A percentile compares a stretch with the other conserved stretches of the same genome.
These are phyloP conservation scores for Symphodus melops DNA, from an alignment of 2,113 vertebrate genomes.

Conservation along the genomic window DNA sequence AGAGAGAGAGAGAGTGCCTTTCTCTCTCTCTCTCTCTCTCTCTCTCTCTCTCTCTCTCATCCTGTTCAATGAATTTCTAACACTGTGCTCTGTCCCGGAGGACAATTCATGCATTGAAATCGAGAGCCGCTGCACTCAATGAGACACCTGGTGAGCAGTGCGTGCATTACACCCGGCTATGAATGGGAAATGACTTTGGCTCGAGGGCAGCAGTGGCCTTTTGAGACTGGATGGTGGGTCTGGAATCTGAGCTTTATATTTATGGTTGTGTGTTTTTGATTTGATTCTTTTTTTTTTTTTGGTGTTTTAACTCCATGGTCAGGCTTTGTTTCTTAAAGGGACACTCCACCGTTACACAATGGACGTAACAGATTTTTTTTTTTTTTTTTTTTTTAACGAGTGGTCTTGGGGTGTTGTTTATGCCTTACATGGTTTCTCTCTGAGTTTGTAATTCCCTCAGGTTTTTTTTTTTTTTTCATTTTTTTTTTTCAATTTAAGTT, in stretches of 20 bases:
- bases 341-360: not conserved
- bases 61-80: conserved; percentile 64
- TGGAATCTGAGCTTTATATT: conserved; percentile 31
- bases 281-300: not conserved
- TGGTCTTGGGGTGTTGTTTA: not conserved
- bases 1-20: conserved; percentile 40
- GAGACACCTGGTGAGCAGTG: conserved; percentile 74
- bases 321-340: not conserved
- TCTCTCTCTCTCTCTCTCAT: conserved; percentile 6
- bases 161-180: conserved; percentile 59
- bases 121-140: conserved; percentile 51
- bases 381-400: no score
- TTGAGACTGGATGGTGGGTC: conserved; percentile 17
- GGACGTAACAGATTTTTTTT: not conserved
- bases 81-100: conserved; percentile 48
- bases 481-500: not conserved
- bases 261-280: conserved; percentile 2
- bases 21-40: not conserved
- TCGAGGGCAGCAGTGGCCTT: conserved; percentile 23
- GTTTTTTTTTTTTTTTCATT: no score
- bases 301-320: not conserved
- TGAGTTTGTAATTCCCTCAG: no score
- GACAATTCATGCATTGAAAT: conserved; percentile 66
- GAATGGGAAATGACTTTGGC: conserved; percentile 43
- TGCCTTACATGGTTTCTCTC: not conserved